Evolutionary conservation across 2,113 vertebrate genomes (phyloP).

Genomic region (Rhabdornis inornatus): DNA sequence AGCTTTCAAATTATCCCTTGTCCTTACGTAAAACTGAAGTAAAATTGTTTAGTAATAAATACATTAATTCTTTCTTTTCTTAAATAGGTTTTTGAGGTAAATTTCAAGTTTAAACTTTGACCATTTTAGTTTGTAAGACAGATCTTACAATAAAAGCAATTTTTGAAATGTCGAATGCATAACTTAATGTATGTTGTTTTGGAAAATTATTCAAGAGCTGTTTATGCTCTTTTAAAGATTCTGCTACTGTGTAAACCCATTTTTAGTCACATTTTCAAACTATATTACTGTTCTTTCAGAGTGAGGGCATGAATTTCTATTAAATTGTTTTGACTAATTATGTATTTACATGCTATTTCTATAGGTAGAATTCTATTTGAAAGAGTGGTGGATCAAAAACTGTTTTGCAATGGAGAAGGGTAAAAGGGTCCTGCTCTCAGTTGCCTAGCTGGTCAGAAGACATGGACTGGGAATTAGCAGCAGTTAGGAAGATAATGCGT

Average conservation of each 20-base stretch:
- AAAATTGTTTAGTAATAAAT: background rate
- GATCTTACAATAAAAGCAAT: background rate
- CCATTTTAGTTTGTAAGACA: background rate
- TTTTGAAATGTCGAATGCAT: constrained; percentile 26
- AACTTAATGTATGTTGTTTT: background rate
- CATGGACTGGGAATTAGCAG: background rate
- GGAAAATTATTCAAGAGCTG: background rate
- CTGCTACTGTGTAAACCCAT: background rate
- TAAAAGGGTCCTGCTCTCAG: background rate
- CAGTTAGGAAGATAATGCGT: background rate
- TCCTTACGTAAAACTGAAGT: background rate
- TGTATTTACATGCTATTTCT: background rate
- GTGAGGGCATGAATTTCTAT: background rate
- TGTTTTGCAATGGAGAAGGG: background rate
- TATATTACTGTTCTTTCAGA: background rate
- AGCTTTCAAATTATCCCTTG: background rate
- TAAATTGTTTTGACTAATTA: background rate
- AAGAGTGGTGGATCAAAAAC: background rate
- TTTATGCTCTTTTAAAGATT: background rate
- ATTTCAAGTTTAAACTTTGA: background rate
- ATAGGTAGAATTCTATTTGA: background rate
- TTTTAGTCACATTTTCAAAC: constrained; percentile 7
- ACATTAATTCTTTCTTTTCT: background rate
- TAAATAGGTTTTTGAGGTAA: background rate
- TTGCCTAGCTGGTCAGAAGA: background rate